Conservation (phyloP, 2,888 invertebrate genomes). For the Beris morrisii region DNA sequence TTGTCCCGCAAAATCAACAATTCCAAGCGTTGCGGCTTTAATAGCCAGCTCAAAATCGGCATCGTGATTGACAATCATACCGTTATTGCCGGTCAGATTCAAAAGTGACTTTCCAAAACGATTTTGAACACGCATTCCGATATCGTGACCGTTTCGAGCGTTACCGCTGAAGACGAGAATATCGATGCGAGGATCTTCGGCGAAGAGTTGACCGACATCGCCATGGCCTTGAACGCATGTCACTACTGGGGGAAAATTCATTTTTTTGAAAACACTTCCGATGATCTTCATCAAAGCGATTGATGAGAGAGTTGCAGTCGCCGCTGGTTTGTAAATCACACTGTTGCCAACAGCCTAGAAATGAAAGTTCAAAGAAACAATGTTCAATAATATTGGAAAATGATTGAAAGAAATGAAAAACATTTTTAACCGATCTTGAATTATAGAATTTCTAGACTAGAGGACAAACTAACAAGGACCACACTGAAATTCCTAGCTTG, state of each 20-base stretch:
- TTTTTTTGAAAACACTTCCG: neutral
- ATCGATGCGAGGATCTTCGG: conserved; percentile 16
- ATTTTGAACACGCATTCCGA: conserved; percentile 18
- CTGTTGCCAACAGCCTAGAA: conserved; percentile 23
- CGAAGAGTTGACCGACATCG: neutral
- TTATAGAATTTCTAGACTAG: neutral
- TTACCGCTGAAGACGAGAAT: conserved; percentile 8
- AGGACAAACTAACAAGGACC: too few relatives aligned
- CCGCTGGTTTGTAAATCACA: conserved; percentile 16
- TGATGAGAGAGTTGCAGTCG: conserved; percentile 6
- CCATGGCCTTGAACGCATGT: conserved; percentile 1
- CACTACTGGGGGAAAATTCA: conserved; percentile 1
- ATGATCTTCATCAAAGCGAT: conserved; percentile 17
- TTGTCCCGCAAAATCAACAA: conserved; percentile 22
- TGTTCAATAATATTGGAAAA: too few relatives aligned
- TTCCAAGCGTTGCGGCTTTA: conserved; percentile 9
- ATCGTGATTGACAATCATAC: conserved; percentile 14
- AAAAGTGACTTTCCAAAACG: conserved; percentile 12
- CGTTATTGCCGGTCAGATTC: conserved; percentile 13
- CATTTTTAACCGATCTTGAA: neutral
- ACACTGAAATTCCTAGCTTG: too few relatives aligned
- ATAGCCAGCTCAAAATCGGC: conserved; percentile 17
- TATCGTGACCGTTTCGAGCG: conserved; percentile 10
- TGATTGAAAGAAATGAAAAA: neutral
- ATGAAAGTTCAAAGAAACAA: neutral